Conservation (phyloP, 2,888 invertebrate species). For the Danaus chrysippus region DNA sequence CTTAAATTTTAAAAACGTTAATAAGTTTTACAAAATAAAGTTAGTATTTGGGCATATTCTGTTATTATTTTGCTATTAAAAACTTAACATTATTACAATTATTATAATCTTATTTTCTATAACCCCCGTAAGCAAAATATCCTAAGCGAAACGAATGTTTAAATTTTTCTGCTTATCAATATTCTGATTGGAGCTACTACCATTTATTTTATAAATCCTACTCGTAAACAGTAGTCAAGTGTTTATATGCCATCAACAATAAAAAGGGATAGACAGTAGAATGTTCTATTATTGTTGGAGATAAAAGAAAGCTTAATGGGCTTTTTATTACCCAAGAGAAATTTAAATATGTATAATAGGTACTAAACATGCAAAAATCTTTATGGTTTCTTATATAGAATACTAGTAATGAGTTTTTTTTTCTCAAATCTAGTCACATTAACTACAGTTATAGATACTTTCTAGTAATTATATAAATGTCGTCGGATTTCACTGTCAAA, state of each 20-base stretch:
- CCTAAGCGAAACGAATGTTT: not conserved
- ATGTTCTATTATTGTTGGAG: slow-evolving; percentile 31
- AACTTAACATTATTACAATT: too few species aligned
- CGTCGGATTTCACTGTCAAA: too few species aligned
- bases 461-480: too few species aligned
- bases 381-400: slow-evolving; percentile 18
- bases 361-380: not conserved
- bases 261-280: slow-evolving; percentile 32
- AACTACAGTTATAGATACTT: too few species aligned
- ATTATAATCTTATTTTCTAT: too few species aligned
- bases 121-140: too few species aligned
- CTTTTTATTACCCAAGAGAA: slow-evolving; percentile 28
- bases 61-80: too few species aligned
- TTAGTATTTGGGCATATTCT: too few species aligned
- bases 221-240: slow-evolving; percentile 28
- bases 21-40: too few species aligned
- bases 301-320: slow-evolving; percentile 30
- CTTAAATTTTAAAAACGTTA: too few species aligned
- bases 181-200: slow-evolving; percentile 24
- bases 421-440: too few species aligned
- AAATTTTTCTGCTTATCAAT: slow-evolving; percentile 14
- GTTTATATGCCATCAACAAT: slow-evolving; percentile 34
- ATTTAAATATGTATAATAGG: slow-evolving; percentile 21
- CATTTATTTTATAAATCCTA: slow-evolving; percentile 29
- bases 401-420: too few species aligned